phyloP scores from a whole-genome alignment of 1,140 invertebrate species.

The Leptinotarsa lineolata region DNA sequence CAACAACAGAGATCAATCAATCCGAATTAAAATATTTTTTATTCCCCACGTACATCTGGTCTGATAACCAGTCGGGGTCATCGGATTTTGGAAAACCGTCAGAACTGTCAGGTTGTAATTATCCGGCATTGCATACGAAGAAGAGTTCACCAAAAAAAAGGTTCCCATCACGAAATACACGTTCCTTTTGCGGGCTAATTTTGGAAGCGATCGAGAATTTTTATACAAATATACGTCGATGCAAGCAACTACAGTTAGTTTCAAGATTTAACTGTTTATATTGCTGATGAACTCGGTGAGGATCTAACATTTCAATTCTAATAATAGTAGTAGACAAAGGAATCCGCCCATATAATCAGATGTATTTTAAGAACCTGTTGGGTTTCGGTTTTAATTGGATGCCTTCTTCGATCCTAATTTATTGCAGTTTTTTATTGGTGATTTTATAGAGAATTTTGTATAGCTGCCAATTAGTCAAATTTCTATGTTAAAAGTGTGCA shows the following conservation, averaged over 20 bases:
- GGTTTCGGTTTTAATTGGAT: neutral
- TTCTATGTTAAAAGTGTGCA: neutral
- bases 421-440: conserved; percentile 1
- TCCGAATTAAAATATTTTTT: neutral
- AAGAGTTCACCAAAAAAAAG: neutral
- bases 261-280: neutral
- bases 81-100: neutral
- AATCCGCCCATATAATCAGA: neutral
- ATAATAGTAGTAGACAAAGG: neutral
- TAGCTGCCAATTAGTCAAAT: neutral
- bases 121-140: neutral
- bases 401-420: neutral
- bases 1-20: neutral
- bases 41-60: neutral
- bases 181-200: neutral
- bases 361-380: neutral
- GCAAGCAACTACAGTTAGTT: neutral
- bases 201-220: neutral
- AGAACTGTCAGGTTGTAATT: neutral
- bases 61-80: neutral
- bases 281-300: neutral
- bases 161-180: neutral
- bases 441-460: neutral
- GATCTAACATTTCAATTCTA: neutral
- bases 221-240: neutral